phyloP scores from a whole-genome alignment of 1,140 invertebrate species.

The Zaprionus inermis region DNA sequence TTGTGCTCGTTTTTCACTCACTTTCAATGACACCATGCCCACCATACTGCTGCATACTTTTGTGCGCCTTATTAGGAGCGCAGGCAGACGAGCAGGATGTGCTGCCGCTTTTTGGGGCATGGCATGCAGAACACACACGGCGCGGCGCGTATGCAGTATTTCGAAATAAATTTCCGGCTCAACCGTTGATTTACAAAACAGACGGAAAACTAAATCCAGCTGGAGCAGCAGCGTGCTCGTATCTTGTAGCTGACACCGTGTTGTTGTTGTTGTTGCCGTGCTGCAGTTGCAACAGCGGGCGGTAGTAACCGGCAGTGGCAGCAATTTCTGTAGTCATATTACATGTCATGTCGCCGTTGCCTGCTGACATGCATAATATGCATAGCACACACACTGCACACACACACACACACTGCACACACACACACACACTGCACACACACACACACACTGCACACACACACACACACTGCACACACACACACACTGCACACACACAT shows the following conservation, averaged over 20 bases:
- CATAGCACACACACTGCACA: neutral
- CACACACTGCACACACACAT: too few relatives aligned
- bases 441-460: too few relatives aligned
- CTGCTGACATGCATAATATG: slow-evolving; percentile 28
- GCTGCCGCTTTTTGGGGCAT: slow-evolving; percentile 22
- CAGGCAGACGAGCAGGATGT: slow-evolving; percentile 15
- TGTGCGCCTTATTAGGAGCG: slow-evolving; percentile 63
- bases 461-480: too few relatives aligned
- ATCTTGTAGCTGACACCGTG: slow-evolving; percentile 62
- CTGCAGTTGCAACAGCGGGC: slow-evolving; percentile 36
- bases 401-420: neutral
- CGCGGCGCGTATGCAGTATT: slow-evolving; percentile 67
- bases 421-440: neutral
- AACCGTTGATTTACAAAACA: slow-evolving; percentile 65
- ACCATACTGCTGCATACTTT: neutral
- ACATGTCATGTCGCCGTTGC: slow-evolving; percentile 60
- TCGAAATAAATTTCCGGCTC: slow-evolving; percentile 77
- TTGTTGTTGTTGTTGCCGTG: slow-evolving; percentile 1
- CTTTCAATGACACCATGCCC: slow-evolving; percentile 38
- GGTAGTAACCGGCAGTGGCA: slow-evolving; percentile 26
- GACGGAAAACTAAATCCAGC: slow-evolving; percentile 26
- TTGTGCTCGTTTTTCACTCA: slow-evolving; percentile 45
- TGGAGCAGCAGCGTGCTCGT: slow-evolving; percentile 21
- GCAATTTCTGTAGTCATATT: slow-evolving; percentile 74
- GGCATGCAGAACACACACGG: slow-evolving; percentile 45